Base-by-base conservation (phyloP, 2,888 invertebrate genomes). In the Cylindroiulus punctatus region DNA sequence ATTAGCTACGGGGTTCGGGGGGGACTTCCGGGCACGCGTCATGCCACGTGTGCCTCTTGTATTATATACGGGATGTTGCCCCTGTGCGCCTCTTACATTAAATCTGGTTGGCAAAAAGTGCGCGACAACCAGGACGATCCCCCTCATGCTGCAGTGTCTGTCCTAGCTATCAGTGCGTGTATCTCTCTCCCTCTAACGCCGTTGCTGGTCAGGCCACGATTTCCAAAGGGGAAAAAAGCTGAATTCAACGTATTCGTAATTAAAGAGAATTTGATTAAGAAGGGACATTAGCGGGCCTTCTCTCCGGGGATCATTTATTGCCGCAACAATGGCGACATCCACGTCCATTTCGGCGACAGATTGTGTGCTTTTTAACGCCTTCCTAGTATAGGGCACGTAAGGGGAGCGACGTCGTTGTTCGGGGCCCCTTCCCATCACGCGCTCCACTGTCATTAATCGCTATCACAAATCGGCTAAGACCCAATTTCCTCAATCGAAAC, bases 191-290 rank as follows among this genome's bases (percentile, higher is more conserved):
- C 8, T 36, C 10, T 12, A 19, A 17, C 22, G 42, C 42, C 36
- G 22, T 19, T 82, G 82, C 19, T 82, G 65, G 65, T 65, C 65
- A 65, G n/a, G n/a, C 52, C 19, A 19, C 2, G n/a, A 52, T 52
- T 52, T 36, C 30, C 81, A 26, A 36, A 42, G n/a, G 8, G 42
- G n/a, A n/a, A 42, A 82, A 82, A 82, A 82, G 82, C 36, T 17
- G 42, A 82, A 40, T 44, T 26, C 86, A 84, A 86, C 86, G 52
- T 83, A 86, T 86, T 81, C 84, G 84, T 86, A 86, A 86, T 86
- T 86, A 86, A 84, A 32, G 40, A 17, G 86, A 86, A 86, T 86
- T 84, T 86, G 86, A 86, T 86, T 86, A 86, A 86, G 84, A 84
- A 81, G 32, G 84, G 84, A 83, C 83, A 76, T 85, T 85, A 44